A percentile compares a stretch with the other conserved stretches of the same genome.
Evolutionary conservation across 2,797 vertebrate genomes (phyloP).

Genomic region (Todus mexicanus): DNA sequence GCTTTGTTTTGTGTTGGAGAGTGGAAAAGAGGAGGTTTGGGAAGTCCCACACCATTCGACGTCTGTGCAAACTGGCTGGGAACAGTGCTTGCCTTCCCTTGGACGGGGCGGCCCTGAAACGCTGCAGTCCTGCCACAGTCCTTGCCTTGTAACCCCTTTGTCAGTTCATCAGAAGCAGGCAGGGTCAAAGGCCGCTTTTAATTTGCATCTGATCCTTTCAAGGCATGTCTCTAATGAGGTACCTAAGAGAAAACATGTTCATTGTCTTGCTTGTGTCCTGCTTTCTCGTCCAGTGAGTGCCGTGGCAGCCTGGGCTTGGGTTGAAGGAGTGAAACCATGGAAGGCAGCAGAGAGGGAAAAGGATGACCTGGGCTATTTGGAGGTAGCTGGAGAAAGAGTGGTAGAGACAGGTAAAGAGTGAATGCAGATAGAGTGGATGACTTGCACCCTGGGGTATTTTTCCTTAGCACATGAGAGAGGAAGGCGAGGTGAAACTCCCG

Average conservation of each 20-base stretch:
- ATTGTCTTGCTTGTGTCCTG: rapidly evolving
- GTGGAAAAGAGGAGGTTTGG: neutral
- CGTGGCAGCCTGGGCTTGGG: neutral
- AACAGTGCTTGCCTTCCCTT: neutral
- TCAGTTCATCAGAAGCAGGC: neutral
- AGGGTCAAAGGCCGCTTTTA: neutral
- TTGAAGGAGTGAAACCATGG: neutral
- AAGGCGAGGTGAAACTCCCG: neutral
- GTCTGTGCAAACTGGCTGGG: rapidly evolving
- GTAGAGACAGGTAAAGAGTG: neutral
- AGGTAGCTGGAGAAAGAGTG: neutral
- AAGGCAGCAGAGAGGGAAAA: neutral
- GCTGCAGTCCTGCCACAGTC: neutral
- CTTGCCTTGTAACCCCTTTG: neutral
- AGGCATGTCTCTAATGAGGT: neutral
- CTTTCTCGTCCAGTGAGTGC: rapidly evolving
- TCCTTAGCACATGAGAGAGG: neutral
- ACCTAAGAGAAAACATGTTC: neutral
- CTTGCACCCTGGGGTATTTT: neutral
- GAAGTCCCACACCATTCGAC: rapidly evolving
- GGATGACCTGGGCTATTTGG: neutral
- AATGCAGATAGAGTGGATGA: neutral
- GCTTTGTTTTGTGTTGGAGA: neutral
- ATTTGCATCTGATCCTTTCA: neutral
- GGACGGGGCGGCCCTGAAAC: neutral